Evolutionary conservation across 2,888 invertebrate species (phyloP).

Genomic region (Eupithecia inturbata): DNA sequence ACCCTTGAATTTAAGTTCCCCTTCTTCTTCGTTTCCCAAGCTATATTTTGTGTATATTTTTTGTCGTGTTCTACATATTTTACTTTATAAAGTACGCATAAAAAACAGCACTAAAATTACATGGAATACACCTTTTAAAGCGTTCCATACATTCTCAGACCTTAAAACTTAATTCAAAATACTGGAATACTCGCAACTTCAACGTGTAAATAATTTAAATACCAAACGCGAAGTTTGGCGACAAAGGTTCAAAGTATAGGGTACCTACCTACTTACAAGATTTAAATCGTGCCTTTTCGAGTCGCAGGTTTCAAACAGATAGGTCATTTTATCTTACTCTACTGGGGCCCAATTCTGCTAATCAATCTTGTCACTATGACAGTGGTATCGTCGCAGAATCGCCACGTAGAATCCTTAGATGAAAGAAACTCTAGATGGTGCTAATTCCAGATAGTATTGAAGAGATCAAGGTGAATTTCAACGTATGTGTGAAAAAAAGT

Average conservation of each 20-base stretch:
- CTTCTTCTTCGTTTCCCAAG: too few relatives aligned
- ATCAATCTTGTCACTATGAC: too few relatives aligned
- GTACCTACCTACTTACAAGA: conserved; percentile 14
- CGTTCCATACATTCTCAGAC: conserved; percentile 1
- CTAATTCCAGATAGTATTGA: too few relatives aligned
- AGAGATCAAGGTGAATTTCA: too few relatives aligned
- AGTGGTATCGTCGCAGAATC: too few relatives aligned
- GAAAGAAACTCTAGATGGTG: too few relatives aligned
- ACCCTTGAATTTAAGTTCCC: too few relatives aligned
- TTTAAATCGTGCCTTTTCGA: conserved; percentile 23
- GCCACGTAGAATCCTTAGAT: too few relatives aligned
- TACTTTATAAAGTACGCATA: too few relatives aligned
- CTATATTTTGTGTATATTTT: too few relatives aligned
- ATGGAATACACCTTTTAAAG: background rate
- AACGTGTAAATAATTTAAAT: conserved; percentile 30
- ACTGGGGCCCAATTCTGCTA: background rate
- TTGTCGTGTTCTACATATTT: too few relatives aligned
- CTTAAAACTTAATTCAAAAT: conserved; percentile 19
- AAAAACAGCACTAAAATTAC: background rate
- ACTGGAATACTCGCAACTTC: conserved; percentile 10
- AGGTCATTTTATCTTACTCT: conserved; percentile 14
- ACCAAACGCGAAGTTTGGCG: conserved; percentile 33
- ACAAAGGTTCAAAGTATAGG: conserved; percentile 28
- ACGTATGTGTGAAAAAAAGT: too few relatives aligned
- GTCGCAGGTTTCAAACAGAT: conserved; percentile 6